phyloP scores from a whole-genome alignment of 1,140 invertebrate genomes.

The Calliopsis andreniformis region DNA sequence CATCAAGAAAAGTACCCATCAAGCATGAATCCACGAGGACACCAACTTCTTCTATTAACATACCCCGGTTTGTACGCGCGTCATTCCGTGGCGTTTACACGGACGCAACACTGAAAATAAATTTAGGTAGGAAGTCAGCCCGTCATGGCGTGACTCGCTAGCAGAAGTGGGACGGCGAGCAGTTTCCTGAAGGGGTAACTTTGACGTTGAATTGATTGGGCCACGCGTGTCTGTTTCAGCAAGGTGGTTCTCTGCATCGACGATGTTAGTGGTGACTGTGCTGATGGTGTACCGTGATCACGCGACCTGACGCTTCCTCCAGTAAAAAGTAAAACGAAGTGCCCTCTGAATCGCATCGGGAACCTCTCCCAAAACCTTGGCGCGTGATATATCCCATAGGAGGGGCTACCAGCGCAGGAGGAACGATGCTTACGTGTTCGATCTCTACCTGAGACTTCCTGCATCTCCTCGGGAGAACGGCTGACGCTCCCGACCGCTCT shows the following conservation, averaged over 20 bases:
- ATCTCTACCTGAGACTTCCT: constrained; percentile 26
- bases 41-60: constrained; percentile 21
- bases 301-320: constrained; percentile 49
- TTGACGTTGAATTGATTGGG: constrained; percentile 77
- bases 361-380: constrained; percentile 51
- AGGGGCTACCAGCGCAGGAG: neutral
- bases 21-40: neutral
- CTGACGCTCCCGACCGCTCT: neutral
- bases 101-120: constrained; percentile 69
- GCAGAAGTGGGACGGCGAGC: constrained; percentile 50
- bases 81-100: constrained; percentile 44
- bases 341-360: constrained; percentile 46
- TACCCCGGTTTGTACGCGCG: constrained; percentile 1
- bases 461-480: constrained; percentile 3
- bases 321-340: constrained; percentile 61
- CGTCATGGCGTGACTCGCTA: constrained; percentile 74
- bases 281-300: constrained; percentile 59
- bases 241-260: constrained; percentile 11
- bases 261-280: constrained; percentile 41
- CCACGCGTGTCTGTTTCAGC: constrained; percentile 61
- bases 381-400: neutral
- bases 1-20: neutral
- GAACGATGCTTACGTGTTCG: constrained; percentile 45
- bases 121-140: constrained; percentile 72
- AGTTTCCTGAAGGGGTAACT: constrained; percentile 66